These are phyloP conservation scores for Onychomys leucogaster DNA, from an alignment of 2,797 vertebrate genomes.

Conservation along the genomic window DNA sequence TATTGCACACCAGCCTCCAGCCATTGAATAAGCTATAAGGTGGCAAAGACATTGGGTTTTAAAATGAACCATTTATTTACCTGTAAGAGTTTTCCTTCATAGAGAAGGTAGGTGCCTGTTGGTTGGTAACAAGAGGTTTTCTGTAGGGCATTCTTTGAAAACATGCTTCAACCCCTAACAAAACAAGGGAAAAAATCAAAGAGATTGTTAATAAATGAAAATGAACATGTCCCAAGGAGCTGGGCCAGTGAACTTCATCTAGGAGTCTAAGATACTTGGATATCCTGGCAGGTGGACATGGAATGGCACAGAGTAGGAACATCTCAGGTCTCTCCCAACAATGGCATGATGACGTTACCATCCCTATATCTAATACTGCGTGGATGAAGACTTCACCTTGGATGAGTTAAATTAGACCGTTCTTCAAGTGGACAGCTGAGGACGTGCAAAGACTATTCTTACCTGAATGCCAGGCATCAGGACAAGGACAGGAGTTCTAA, in stretches of 20 bases:
- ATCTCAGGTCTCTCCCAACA: background rate
- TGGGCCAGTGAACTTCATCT: background rate
- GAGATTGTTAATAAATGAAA: conserved; percentile 14
- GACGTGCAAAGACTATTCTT: background rate
- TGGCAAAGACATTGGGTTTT: background rate
- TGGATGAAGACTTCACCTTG: background rate
- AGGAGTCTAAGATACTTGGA: background rate
- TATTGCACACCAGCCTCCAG: background rate
- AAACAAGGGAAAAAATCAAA: conserved; percentile 50
- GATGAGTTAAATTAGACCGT: background rate
- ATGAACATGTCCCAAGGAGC: background rate
- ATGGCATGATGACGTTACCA: background rate
- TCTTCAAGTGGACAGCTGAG: background rate
- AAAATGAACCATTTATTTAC: conserved; percentile 83
- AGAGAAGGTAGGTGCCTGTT: conserved; percentile 92
- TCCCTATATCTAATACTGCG: rapidly evolving
- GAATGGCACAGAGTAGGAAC: background rate
- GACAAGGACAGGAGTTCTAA: background rate
- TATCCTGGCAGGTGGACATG: background rate
- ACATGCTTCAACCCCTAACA: conserved; percentile 92
- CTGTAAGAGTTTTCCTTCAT: conserved; percentile 92
- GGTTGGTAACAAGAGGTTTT: conserved; percentile 91
- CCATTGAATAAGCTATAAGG: background rate
- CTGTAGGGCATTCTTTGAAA: conserved; percentile 91
- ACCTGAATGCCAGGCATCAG: background rate